phyloP scores from a whole-genome alignment of 1,140 invertebrate species.

The Mya arenaria region DNA sequence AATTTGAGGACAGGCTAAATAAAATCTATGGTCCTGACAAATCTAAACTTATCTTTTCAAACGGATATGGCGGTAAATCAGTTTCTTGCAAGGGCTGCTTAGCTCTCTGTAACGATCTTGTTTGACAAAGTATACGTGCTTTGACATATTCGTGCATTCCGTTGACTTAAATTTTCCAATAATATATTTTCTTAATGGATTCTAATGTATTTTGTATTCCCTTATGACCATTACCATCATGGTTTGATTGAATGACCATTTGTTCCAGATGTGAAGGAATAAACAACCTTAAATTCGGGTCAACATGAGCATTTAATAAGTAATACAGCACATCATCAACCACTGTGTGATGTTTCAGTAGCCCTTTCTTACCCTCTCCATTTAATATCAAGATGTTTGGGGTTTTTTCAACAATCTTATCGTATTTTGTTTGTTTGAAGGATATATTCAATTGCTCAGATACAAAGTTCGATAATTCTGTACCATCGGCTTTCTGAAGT shows the following conservation, averaged over 20 bases:
- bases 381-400: neutral
- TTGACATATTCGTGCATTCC: conserved; percentile 42
- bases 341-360: neutral
- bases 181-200: conserved; percentile 41
- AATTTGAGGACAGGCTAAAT: conserved; percentile 54
- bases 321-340: conserved; percentile 13
- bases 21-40: conserved; percentile 51
- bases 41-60: conserved; percentile 51
- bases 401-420: neutral
- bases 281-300: conserved; percentile 36
- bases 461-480: neutral
- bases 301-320: conserved; percentile 2
- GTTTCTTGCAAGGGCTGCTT: conserved; percentile 41
- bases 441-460: neutral
- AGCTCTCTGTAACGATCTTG: neutral
- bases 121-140: conserved; percentile 54
- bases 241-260: conserved; percentile 30
- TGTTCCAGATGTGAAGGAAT: conserved; percentile 11
- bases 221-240: conserved; percentile 50
- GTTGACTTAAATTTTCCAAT: conserved; percentile 40
- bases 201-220: conserved; percentile 56
- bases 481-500: neutral
- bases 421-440: neutral
- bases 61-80: conserved; percentile 51
- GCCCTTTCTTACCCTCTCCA: neutral